Evolutionary conservation across 1,140 invertebrate species (phyloP).

Genomic region (Teleopsis dalmanni): DNA sequence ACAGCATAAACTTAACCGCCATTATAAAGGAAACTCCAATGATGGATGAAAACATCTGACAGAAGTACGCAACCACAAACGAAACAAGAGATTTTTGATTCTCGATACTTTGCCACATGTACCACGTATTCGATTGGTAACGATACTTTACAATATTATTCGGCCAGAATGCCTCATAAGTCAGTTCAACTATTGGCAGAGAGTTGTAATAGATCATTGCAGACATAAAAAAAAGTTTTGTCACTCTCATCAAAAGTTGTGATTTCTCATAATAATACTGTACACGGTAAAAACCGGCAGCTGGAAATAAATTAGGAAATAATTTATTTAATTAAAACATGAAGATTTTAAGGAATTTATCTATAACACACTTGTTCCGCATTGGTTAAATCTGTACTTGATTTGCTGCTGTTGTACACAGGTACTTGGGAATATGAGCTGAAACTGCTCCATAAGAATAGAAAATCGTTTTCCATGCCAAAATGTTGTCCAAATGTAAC

Average conservation of each 20-base stretch:
- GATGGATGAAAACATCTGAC: slow-evolving; percentile 18
- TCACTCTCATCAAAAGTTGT: slow-evolving; percentile 17
- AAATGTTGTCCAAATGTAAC: slow-evolving; percentile 21
- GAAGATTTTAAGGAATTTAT: not conserved
- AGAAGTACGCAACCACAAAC: slow-evolving; percentile 16
- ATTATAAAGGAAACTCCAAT: slow-evolving; percentile 25
- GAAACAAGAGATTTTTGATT: slow-evolving; percentile 3
- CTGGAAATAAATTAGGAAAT: not conserved
- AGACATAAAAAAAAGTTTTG: slow-evolving; percentile 18
- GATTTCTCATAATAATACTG: slow-evolving; percentile 18
- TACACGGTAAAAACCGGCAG: slow-evolving; percentile 12
- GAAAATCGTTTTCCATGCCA: slow-evolving; percentile 17
- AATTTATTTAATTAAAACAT: not conserved
- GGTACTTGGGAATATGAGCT: slow-evolving; percentile 15
- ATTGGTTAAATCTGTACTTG: not conserved
- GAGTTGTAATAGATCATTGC: slow-evolving; percentile 24
- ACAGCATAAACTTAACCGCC: slow-evolving; percentile 21
- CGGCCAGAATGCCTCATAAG: slow-evolving; percentile 17
- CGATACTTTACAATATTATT: slow-evolving; percentile 14
- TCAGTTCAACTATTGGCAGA: slow-evolving; percentile 17
- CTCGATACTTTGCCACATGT: slow-evolving; percentile 22
- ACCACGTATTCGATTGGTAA: slow-evolving; percentile 32
- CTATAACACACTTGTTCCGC: not conserved
- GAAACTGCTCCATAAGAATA: slow-evolving; percentile 18
- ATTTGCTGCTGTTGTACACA: not conserved